phyloP scores from a whole-genome alignment of 2,888 invertebrate genomes.

The Melipona bicolor region DNA sequence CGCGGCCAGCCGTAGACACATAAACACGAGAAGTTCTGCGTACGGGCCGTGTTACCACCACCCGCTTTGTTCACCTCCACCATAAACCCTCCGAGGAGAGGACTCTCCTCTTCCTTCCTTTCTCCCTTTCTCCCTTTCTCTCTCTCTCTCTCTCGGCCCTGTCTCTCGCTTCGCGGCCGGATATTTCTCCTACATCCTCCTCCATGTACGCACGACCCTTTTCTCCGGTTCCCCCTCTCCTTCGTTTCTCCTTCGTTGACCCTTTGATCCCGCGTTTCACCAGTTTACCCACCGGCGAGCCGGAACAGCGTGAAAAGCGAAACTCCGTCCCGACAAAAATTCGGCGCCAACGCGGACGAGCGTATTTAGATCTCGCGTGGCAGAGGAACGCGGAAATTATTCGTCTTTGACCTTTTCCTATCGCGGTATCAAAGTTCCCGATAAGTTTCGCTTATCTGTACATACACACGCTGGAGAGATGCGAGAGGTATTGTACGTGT shows the following conservation, averaged over 20 bases:
- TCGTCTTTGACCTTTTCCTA: background rate
- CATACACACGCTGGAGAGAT: background rate
- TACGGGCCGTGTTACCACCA: slow-evolving; percentile 71
- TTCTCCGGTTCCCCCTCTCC: slow-evolving; percentile 30
- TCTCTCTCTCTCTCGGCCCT: background rate
- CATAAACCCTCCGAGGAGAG: slow-evolving; percentile 62
- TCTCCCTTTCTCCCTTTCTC: slow-evolving; percentile 11
- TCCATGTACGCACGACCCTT: slow-evolving; percentile 38
- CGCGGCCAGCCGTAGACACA: slow-evolving; percentile 70
- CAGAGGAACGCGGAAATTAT: too few species aligned
- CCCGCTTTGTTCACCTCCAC: slow-evolving; percentile 69
- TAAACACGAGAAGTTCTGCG: slow-evolving; percentile 75
- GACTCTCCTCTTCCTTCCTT: slow-evolving; percentile 35
- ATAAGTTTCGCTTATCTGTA: slow-evolving; percentile 30
- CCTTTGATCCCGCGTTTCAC: slow-evolving; percentile 44
- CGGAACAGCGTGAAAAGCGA: slow-evolving; percentile 14
- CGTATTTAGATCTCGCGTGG: slow-evolving; percentile 9
- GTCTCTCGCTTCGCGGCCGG: slow-evolving; percentile 16
- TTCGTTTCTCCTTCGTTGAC: slow-evolving; percentile 45
- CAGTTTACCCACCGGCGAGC: slow-evolving; percentile 19
- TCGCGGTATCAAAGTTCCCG: slow-evolving; percentile 36
- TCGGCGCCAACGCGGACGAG: background rate
- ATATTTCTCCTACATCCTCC: slow-evolving; percentile 48
- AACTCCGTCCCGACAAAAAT: background rate
- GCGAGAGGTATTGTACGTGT: background rate